Evolutionary conservation across 1,140 invertebrate genomes (phyloP).

Genomic region (Hermetia illucens): DNA sequence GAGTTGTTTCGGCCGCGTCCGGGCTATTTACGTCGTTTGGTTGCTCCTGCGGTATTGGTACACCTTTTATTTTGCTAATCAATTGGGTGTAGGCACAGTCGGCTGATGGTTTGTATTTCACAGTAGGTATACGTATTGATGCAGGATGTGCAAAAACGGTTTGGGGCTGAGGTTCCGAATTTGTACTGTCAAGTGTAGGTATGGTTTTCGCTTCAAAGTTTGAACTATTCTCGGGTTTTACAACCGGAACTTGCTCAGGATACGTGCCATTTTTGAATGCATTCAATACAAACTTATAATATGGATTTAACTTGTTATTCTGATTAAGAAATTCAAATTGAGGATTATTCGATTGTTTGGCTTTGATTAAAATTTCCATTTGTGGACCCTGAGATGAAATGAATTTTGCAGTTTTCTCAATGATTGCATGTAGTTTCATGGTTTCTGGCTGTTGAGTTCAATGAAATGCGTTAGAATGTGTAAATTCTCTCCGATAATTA

Average conservation of each 20-base stretch:
- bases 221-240: too few species aligned
- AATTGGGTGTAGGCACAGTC: constrained; percentile 75
- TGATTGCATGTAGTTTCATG: constrained; percentile 82
- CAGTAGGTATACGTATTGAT: constrained; percentile 30
- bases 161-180: too few species aligned
- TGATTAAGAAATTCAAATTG: constrained; percentile 90
- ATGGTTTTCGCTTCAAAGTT: constrained; percentile 16
- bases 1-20: too few species aligned
- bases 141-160: constrained; percentile 10
- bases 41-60: constrained; percentile 35
- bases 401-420: constrained; percentile 93
- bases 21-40: too few species aligned
- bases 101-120: constrained; percentile 63
- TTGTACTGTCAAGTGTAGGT: too few species aligned
- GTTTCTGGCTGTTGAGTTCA: constrained; percentile 63
- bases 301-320: constrained; percentile 70
- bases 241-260: too few species aligned
- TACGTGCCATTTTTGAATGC: constrained; percentile 75
- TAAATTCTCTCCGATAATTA: too few species aligned
- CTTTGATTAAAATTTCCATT: constrained; percentile 97
- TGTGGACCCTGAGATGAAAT: constrained; percentile 85
- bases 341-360: constrained; percentile 86
- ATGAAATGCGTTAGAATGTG: too few species aligned
- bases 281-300: constrained; percentile 73
- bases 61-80: constrained; percentile 68